Evolutionary conservation across 2,888 invertebrate genomes (phyloP).

Genomic region (Ennomos fuscantarius): DNA sequence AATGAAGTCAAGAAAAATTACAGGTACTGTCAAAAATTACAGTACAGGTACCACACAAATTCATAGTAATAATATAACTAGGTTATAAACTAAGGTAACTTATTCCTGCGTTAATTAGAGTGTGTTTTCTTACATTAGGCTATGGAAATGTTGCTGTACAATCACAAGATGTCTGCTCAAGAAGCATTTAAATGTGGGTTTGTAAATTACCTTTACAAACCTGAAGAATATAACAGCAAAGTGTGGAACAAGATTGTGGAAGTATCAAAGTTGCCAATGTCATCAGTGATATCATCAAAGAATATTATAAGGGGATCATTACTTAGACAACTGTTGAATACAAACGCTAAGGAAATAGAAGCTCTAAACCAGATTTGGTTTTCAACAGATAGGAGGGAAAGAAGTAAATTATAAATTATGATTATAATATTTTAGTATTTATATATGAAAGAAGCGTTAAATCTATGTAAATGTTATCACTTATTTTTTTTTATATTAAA

Average conservation of each 20-base stretch:
- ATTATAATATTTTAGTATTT: no score
- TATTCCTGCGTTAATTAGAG: no score
- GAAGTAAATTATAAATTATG: constrained; percentile 23
- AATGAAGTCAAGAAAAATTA: no score
- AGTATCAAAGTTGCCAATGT: constrained; percentile 80
- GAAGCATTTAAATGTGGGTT: constrained; percentile 93
- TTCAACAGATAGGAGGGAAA: constrained; percentile 75
- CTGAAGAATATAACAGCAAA: constrained; percentile 84
- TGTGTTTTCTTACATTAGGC: constrained; percentile 63
- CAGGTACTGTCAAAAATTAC: no score
- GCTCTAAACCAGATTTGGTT: constrained; percentile 87
- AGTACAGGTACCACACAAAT: no score
- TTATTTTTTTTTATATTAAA: no score
- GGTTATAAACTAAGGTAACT: no score
- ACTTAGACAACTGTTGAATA: constrained; percentile 86
- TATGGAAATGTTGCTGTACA: constrained; percentile 87
- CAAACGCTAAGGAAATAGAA: constrained; percentile 88
- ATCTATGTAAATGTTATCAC: no score
- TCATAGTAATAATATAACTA: no score
- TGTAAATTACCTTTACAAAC: constrained; percentile 91
- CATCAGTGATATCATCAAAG: constrained; percentile 89
- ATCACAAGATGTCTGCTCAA: constrained; percentile 90
- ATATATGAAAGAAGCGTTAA: no score
- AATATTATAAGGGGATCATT: constrained; percentile 87
- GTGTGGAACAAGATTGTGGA: constrained; percentile 85